A percentile compares a stretch with the other conserved stretches of the same genome.
Evolutionary conservation across 1,140 invertebrate species (phyloP).

Genomic region (Diorhabda carinulata): DNA sequence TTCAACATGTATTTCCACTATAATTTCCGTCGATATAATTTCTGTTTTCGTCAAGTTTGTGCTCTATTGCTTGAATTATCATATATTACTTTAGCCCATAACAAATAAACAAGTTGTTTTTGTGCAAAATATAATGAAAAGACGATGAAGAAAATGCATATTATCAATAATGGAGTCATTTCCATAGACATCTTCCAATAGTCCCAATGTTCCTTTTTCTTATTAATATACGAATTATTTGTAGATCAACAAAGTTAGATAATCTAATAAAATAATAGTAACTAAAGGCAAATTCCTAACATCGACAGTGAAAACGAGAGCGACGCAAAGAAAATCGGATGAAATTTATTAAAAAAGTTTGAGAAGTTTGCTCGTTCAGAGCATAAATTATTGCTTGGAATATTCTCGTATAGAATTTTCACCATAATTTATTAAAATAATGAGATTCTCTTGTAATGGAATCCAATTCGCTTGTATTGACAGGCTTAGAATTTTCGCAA

Average conservation of each 20-base stretch:
- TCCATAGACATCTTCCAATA: too few species aligned
- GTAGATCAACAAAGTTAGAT: not conserved
- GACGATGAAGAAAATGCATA: too few species aligned
- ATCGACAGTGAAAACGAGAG: not conserved
- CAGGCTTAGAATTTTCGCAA: not conserved
- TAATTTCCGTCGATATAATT: too few species aligned
- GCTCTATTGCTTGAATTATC: too few species aligned
- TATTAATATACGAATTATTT: too few species aligned
- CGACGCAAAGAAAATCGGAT: not conserved
- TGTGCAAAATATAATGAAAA: too few species aligned
- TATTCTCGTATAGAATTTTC: slow-evolving; percentile 10
- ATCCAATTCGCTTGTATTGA: not conserved
- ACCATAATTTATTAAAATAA: slow-evolving; percentile 13
- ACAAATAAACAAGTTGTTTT: too few species aligned
- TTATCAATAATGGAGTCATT: too few species aligned
- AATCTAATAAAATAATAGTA: not conserved
- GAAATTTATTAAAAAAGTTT: slow-evolving; percentile 30
- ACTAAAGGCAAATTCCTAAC: not conserved
- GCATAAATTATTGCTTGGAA: slow-evolving; percentile 15
- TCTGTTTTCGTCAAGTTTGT: too few species aligned
- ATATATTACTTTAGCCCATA: too few species aligned
- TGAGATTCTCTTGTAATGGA: slow-evolving; percentile 6
- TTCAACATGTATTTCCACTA: too few species aligned
- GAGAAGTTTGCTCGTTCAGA: slow-evolving; percentile 18
- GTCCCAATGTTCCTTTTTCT: too few species aligned